A percentile compares a stretch with the other conserved stretches of the same genome.
phyloP scores from a whole-genome alignment of 2,888 invertebrate genomes.

The Argynnis bischoffii region DNA sequence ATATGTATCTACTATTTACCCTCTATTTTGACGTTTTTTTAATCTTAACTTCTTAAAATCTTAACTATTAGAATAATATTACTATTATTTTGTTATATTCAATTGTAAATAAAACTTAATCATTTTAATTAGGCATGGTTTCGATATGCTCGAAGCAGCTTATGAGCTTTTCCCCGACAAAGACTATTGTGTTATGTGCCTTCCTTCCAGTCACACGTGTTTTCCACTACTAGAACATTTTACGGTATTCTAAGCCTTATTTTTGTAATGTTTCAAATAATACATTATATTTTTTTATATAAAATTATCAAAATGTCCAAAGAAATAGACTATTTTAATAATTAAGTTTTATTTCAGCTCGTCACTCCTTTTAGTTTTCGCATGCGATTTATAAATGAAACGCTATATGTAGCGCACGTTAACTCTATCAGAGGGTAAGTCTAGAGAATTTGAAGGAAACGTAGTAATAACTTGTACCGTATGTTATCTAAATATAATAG shows the following conservation, averaged over 20 bases:
- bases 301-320: neutral
- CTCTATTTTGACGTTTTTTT: too few relatives aligned
- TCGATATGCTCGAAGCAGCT: constrained; percentile 83
- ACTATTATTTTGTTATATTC: too few relatives aligned
- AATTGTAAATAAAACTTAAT: neutral
- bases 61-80: neutral
- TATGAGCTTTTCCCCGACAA: constrained; percentile 84
- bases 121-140: constrained; percentile 57
- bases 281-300: neutral
- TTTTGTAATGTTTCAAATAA: neutral
- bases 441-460: neutral
- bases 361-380: constrained; percentile 58
- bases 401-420: constrained; percentile 67
- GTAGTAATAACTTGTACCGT: neutral
- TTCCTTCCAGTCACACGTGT: constrained; percentile 77
- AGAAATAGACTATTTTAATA: constrained; percentile 1
- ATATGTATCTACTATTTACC: too few relatives aligned
- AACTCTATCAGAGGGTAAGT: constrained; percentile 73
- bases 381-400: constrained; percentile 61
- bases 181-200: constrained; percentile 83
- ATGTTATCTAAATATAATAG: too few relatives aligned
- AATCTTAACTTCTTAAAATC: too few relatives aligned
- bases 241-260: constrained; percentile 61
- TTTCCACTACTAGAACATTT: constrained; percentile 83
- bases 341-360: constrained; percentile 54